Conservation (phyloP, 2,888 invertebrate genomes). For the Drosophila mimetica region DNA sequence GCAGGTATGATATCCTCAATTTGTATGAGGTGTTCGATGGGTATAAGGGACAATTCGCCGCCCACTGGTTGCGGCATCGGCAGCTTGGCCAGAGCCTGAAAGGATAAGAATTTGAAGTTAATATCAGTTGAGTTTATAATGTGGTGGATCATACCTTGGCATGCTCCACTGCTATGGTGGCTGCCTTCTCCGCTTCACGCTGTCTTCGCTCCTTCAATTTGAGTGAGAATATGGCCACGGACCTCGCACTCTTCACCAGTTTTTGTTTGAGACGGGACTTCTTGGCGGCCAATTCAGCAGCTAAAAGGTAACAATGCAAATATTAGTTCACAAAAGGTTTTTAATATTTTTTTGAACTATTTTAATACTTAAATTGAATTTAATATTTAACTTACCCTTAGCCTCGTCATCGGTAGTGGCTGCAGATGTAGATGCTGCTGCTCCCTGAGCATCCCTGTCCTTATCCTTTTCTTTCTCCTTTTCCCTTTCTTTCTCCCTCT, state of each 20-base stretch:
- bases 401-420: conserved; percentile 86
- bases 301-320: conserved; percentile 44
- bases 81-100: conserved; percentile 84
- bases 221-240: conserved; percentile 93
- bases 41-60: conserved; percentile 93
- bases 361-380: too few relatives aligned
- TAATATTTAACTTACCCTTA: conserved; percentile 84
- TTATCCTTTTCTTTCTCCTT: conserved; percentile 39
- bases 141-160: conserved; percentile 81
- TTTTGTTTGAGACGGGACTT: conserved; percentile 90
- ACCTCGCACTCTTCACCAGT: conserved; percentile 92
- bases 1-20: conserved; percentile 86
- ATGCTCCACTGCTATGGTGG: conserved; percentile 87
- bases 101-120: neutral
- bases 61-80: conserved; percentile 87
- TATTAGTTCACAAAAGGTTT: too few relatives aligned
- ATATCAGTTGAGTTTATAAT: neutral
- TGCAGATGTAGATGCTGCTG: conserved; percentile 51
- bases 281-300: conserved; percentile 87
- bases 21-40: conserved; percentile 92
- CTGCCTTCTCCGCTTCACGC: conserved; percentile 89
- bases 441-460: conserved; percentile 48
- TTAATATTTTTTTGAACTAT: too few relatives aligned
- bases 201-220: conserved; percentile 92
- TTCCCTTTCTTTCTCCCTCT: conserved; percentile 39